Evolutionary conservation across 2,888 invertebrate species (phyloP), one percentile per base, ranked within the genome.

Genomic region (Sphinx pinastri): DNA sequence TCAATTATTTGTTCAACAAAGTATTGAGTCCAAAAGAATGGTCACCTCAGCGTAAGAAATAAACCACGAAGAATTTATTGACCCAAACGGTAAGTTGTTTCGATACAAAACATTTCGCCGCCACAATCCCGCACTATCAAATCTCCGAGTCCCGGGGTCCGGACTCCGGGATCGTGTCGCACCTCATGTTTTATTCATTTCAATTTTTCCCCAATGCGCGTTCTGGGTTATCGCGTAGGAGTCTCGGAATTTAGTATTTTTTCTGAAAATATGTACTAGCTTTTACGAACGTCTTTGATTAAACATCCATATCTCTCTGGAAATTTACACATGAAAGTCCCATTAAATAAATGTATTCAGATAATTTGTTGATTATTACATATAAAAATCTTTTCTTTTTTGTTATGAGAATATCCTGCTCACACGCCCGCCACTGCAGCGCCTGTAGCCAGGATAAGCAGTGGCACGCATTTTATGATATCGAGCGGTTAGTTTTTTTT

Each of bases 141-240:
- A 75, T 70, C 71, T 66, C 11, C 45, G 71, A 72, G 73, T 72
- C 74, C 73, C 72, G 71, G 72, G 68, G 71, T 70, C 72, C 70
- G 71, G 67, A 47, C 51, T 63, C 70, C 70, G 68, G 72, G 71
- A 59, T 68, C 54, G 70, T 67, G 70, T 60, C 70, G 68, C 68
- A 58, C 70, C 73, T 79, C 76, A 79, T 79, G 71, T 79, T 73
- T 77, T 77, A 79, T 79, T 79, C 77, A 79, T 71, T 70, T 58
- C 72, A 70, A 73, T 74, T 69, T 73, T 67, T 70, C 67, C 72
- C 68, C 69, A 31, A 70, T 71, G 73, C 70, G 72, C 67, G 38
- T 49, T 68, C n/a, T 68, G 73, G 72, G 76, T 70, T 74, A 71
- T 76, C 71, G 70, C 67, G 19, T 13, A 5, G 19, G 38, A 54